These are phyloP conservation scores for Phymatocera aterrima DNA, from an alignment of 2,888 invertebrate species.

Conservation along the genomic window DNA sequence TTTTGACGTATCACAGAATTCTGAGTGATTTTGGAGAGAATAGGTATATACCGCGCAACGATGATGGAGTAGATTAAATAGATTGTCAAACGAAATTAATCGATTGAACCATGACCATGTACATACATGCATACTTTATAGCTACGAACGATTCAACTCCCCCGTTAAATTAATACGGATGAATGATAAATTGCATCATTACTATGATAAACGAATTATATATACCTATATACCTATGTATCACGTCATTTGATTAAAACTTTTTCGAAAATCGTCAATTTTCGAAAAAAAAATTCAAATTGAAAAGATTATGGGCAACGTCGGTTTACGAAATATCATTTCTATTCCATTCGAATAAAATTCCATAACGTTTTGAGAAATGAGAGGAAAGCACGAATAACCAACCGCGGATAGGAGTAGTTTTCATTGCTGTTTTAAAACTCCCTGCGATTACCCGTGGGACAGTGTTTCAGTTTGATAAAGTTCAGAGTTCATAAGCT, in stretches of 20 bases:
- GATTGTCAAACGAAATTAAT: constrained; percentile 17
- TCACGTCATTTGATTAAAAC: too few species aligned
- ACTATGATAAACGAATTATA: neutral
- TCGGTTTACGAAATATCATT: too few species aligned
- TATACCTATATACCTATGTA: too few species aligned
- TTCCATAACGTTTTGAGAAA: too few species aligned
- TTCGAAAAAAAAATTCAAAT: too few species aligned
- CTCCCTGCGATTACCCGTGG: neutral
- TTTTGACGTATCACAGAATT: constrained; percentile 20
- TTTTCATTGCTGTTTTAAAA: neutral
- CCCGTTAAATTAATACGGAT: neutral
- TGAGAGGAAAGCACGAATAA: too few species aligned
- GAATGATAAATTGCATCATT: neutral
- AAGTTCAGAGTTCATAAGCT: neutral
- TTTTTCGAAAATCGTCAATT: too few species aligned
- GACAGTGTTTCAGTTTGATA: too few species aligned
- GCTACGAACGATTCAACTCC: constrained; percentile 2
- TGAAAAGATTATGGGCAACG: too few species aligned
- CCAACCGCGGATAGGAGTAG: neutral
- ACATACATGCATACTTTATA: too few species aligned
- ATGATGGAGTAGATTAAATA: neutral
- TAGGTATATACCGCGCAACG: too few species aligned
- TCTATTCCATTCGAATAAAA: too few species aligned
- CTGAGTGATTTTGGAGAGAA: constrained; percentile 18
- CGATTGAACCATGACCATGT: neutral